Base-by-base conservation (phyloP, 2,113 vertebrate genomes). In the Heliornis fulica region DNA sequence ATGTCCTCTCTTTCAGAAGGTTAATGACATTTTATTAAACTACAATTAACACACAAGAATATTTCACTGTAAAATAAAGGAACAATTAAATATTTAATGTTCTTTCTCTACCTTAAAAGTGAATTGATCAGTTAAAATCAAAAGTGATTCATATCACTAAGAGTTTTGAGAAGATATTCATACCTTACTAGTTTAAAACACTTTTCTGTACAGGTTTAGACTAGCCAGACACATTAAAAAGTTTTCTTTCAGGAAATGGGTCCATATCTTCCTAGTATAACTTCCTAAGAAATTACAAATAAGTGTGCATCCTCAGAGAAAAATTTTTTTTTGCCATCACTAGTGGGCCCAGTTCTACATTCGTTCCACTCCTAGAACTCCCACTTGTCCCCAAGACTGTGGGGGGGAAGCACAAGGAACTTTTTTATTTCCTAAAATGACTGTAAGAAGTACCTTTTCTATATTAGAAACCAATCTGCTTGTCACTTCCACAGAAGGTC, bases 371-470 rank as follows among this genome's bases (percentile, higher is more conserved):
- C 91, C 77, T 88, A 76, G 69, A 90, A 82, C 72, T 74, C 82
- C 69, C n/a, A 63, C 65, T 74, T 16, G 12, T 72, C 78, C 79
- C 60, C 87, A 83, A 86, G 82, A 4, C 40, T 91, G 51, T 31
- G 28, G 48, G 46, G 7, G 72, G 45, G 60, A 89, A 91, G 61
- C 57, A 96, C 72, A 97, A 93, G 71, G 75, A 94, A 84, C 59
- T 79, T 90, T 74, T 94, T 40, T 88, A 59, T 53, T 94, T 83
- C n/a, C 34, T 60, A 53, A 59, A 48, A 82, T 65, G 61, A 94
- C 76, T 76, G 53, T 61, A 94, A 78, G 72, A 90, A 65, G 5
- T 64, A 90, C 48, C 56, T 87, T 41, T 23, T 48, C n/a, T 78
- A 23, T 51, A 83, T 50, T 60, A 83, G 48, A 89, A 87, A 79